Conservation (phyloP, 2,888 invertebrate species). For the Liopterus haemorrhoidalis region DNA sequence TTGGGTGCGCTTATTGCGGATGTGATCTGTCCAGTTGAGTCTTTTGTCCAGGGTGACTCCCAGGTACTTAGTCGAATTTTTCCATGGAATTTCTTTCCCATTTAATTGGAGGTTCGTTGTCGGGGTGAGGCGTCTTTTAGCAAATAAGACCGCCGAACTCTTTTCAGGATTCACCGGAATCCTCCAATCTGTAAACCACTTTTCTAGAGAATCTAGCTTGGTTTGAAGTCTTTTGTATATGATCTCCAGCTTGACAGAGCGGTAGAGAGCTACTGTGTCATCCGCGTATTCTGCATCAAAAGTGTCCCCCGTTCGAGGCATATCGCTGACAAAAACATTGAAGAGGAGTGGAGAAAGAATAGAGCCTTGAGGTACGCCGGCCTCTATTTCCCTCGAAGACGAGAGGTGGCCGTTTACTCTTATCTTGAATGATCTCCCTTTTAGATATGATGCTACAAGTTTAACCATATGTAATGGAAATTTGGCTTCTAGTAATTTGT, state of each 20-base stretch:
- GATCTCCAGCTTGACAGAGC: too few species aligned
- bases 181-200: too few species aligned
- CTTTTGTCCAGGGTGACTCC: too few species aligned
- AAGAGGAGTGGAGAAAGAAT: conserved; percentile 30
- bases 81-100: background rate
- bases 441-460: too few species aligned
- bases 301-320: too few species aligned
- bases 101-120: too few species aligned
- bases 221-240: conserved; percentile 12
- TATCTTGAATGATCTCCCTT: conserved; percentile 27
- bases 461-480: too few species aligned
- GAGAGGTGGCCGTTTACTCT: conserved; percentile 23
- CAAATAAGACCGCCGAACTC: conserved; percentile 20
- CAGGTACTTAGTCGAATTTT: background rate
- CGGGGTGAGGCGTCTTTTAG: background rate
- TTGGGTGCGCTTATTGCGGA: too few species aligned
- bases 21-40: background rate
- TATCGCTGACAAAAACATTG: conserved; percentile 28
- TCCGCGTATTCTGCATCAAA: conserved; percentile 20
- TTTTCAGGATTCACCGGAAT: too few species aligned
- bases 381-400: conserved; percentile 18
- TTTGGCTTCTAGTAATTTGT: too few species aligned
- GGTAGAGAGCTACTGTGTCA: too few species aligned
- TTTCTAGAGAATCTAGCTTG: background rate
- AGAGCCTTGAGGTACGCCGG: too few species aligned